Conservation (phyloP, 2,113 vertebrate species). For the Pica pica region DNA sequence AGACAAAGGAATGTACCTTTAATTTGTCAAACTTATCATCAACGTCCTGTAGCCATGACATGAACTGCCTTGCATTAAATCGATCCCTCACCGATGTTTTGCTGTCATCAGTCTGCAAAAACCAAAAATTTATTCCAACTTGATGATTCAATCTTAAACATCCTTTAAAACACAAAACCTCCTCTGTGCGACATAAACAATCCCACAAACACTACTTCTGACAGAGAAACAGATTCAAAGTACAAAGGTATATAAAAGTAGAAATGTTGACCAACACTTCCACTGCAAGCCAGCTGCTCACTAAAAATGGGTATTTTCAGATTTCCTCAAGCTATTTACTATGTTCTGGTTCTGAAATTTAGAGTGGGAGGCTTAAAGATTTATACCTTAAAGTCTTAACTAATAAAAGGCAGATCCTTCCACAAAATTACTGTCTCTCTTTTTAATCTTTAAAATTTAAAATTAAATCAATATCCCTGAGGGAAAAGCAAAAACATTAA, state of each 20-base stretch:
- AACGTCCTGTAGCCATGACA: slow-evolving; percentile 99
- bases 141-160: background rate
- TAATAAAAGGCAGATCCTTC: background rate
- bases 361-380: background rate
- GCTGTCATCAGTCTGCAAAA: slow-evolving; percentile 87
- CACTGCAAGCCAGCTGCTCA: background rate
- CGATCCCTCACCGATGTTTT: slow-evolving; percentile 96
- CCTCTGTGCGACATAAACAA: background rate
- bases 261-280: background rate
- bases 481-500: background rate
- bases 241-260: background rate
- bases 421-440: background rate
- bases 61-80: slow-evolving; percentile 96
- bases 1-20: slow-evolving; percentile 78
- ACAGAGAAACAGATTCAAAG: background rate
- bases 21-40: slow-evolving; percentile 99
- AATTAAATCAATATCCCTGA: background rate
- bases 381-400: background rate
- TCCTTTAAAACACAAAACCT: background rate
- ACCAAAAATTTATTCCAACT: background rate
- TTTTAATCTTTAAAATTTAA: background rate
- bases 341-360: background rate
- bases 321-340: background rate
- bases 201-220: background rate
- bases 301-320: background rate